phyloP scores from a whole-genome alignment of 2,113 vertebrate species.

The Tyto alba region DNA sequence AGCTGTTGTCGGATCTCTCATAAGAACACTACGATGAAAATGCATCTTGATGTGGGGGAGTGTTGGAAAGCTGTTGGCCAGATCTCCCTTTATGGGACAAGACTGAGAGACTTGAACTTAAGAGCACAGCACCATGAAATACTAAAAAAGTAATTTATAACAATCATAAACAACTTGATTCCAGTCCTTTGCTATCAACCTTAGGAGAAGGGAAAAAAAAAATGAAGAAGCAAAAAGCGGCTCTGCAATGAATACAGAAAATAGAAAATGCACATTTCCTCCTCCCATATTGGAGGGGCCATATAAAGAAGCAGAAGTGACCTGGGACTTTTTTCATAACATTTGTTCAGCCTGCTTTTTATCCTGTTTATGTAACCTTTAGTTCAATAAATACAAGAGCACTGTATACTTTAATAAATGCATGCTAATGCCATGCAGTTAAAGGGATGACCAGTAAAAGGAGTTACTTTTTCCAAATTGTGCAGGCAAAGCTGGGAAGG shows the following conservation, averaged over 20 bases:
- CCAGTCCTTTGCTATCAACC: not conserved
- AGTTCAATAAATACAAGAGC: not conserved
- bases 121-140: not conserved
- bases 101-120: not conserved
- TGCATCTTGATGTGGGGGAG: not conserved
- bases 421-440: not conserved
- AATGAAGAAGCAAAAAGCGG: not conserved
- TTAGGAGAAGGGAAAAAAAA: not conserved
- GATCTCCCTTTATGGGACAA: not conserved
- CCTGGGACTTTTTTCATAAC: not conserved
- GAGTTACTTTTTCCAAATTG: not conserved
- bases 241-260: not conserved
- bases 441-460: not conserved
- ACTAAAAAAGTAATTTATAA: too few relatives aligned
- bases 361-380: not conserved
- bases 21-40: not conserved
- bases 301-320: not conserved
- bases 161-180: not conserved
- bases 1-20: not conserved
- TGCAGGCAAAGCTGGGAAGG: not conserved
- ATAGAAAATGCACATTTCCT: not conserved
- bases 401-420: not conserved
- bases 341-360: not conserved
- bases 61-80: not conserved
- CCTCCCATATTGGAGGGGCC: not conserved